Evolutionary conservation across 2,888 invertebrate species (phyloP), one percentile per base, ranked within the genome.

Genomic region (Acanthosepion pharaonis): DNA sequence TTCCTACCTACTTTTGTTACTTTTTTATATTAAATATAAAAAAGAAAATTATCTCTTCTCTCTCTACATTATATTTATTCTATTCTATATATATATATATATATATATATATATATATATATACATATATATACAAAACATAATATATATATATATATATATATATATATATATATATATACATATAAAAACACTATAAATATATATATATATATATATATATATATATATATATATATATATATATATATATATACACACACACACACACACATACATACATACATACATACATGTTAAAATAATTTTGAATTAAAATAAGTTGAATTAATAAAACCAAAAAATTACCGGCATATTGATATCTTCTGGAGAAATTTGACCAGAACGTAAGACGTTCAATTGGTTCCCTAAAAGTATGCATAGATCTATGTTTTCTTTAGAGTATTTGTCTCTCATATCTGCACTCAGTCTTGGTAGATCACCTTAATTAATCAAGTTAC

Each of bases 371-470:
- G 93, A 93, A 93, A 93, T 49, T 49, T 93, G 93, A 51, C 93
- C 93, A 49, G 93, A 93, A 93, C 93, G 93, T 93, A 93, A 53
- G 51, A 93, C 93, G 93, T 93, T 93, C 93, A 93, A 53, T 53
- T 93, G 93, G 28, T 93, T 93, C 53, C 93, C 93, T 93, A 93
- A 51, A 53, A 93, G 93, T 93, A 93, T 93, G 20, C 93, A 93
- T 93, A 93, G 53, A 93, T 93, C 93, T 28, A 93, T 51, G 53
- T 25, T 93, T 49, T 93, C 93, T 53, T 53, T 93, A 8, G 53
- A 93, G 25, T 93, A 93, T 93, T 93, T 93, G 93, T 93, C 93
- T 93, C 93, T 93, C 93, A 93, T 93, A 93, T 93, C 93, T 53
- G 93, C 78, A 9, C 78, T 78, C 78, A n/a, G 33, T 78, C n/a